A percentile compares a stretch with the other conserved stretches of the same genome.
Conservation (phyloP, 1,140 invertebrate genomes). For the Dendroctonus ponderosae region DNA sequence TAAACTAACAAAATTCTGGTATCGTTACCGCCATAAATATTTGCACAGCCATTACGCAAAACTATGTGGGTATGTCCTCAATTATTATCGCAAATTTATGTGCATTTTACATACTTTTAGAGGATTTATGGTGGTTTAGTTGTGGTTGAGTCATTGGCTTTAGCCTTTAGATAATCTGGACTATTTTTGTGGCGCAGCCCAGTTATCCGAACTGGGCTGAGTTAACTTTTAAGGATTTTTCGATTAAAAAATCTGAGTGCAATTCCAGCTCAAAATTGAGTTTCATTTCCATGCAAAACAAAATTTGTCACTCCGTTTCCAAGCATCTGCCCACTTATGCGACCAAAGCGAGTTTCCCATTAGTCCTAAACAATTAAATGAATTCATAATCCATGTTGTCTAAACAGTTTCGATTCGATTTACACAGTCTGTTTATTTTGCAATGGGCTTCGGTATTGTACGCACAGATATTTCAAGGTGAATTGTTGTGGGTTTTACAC, state of each 20-base stretch:
- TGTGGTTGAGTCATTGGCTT: no score
- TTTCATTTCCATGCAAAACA: no score
- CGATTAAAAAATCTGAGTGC: no score
- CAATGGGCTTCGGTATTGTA: constrained; percentile 21
- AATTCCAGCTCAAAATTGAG: no score
- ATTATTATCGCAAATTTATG: constrained; percentile 12
- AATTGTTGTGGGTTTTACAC: constrained; percentile 29
- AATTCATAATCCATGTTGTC: constrained; percentile 17
- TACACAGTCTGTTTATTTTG: constrained; percentile 24
- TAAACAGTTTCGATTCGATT: constrained; percentile 15
- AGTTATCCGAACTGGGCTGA: no score
- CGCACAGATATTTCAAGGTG: constrained; percentile 28
- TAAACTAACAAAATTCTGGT: constrained; percentile 1
- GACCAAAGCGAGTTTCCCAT: background rate
- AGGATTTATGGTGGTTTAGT: no score
- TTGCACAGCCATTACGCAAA: constrained; percentile 12
- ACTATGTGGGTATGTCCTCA: constrained; percentile 23
- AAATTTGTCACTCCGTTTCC: background rate
- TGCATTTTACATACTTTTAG: no score
- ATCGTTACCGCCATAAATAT: constrained; percentile 8
- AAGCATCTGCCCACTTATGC: background rate
- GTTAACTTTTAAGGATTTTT: no score
- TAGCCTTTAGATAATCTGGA: no score
- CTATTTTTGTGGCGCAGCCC: no score
- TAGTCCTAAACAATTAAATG: constrained; percentile 16